Evolutionary conservation across 2,113 vertebrate genomes (phyloP), one percentile per base, ranked within the genome.

Genomic region (Loxodonta africana): DNA sequence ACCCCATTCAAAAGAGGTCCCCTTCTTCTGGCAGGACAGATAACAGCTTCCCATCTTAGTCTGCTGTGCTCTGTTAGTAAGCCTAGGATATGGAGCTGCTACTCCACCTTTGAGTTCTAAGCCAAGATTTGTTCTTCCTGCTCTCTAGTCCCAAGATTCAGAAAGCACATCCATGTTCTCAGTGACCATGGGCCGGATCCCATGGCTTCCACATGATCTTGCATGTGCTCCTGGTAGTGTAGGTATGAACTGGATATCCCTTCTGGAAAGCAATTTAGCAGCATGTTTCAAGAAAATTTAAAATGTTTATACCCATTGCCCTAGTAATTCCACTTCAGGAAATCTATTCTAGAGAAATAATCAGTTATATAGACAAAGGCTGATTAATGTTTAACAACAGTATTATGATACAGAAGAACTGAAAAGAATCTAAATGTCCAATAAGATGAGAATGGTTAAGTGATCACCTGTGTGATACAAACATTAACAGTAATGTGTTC

Each of bases 301-400:
- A 92, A 96, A 95, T 90, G 63, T 76, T 87, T 83, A 86, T 33
- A 63, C 78, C 21, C 18, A 95, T 2, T 91, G 57, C 5, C 65
- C 88, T 83, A 69, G 60, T 46, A 90, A 41, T 80, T 93, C 23
- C 14, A 88, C 65, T 95, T 94, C 20, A 97, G 60, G 23, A 96
- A 94, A 86, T 90, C 37, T 74, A 95, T 71, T 78, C 63, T 93
- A 93, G 88, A 62, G 8, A 91, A 93, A 92, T 57, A 96, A 76
- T 20, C 20, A 82, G 44, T 94, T 51, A 44, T 65, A 82, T 8
- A 62, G 60, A 74, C 7, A 88, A 81, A 90, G 65, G 74, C 48
- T 53, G 23, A 95, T 44, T 96, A 93, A 76, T 88, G 8, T 95
- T 95, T 96, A 90, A 96, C 92, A 94, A 91, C 25, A 88, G 46